phyloP scores from a whole-genome alignment of 2,113 vertebrate species.

The Passer montanus region DNA sequence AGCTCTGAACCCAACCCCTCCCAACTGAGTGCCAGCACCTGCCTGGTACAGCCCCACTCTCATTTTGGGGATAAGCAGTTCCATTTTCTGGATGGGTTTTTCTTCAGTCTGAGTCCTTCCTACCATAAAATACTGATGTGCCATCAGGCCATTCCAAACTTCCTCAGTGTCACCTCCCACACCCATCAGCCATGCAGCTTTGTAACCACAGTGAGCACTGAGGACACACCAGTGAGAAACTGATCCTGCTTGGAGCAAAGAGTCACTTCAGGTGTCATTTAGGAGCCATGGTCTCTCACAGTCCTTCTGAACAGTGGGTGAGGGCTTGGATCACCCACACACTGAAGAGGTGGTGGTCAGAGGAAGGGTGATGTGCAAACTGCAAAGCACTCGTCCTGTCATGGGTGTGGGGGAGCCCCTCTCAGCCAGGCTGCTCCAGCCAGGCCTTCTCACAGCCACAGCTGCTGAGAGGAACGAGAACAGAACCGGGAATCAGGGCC shows the following conservation, averaged over 20 bases:
- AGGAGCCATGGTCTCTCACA: not conserved
- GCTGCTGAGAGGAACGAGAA: not conserved
- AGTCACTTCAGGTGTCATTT: not conserved
- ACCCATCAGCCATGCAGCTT: not conserved
- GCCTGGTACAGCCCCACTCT: not conserved
- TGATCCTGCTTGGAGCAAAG: not conserved
- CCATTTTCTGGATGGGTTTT: not conserved
- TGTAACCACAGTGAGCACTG: not conserved
- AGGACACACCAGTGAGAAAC: not conserved
- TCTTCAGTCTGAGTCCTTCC: not conserved
- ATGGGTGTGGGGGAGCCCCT: not conserved
- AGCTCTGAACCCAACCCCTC: not conserved
- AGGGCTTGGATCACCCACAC: not conserved
- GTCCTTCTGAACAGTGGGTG: not conserved
- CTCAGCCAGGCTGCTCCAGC: not conserved
- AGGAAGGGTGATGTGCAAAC: not conserved
- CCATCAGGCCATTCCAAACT: not conserved
- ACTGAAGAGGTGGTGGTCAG: not conserved
- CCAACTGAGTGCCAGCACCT: not conserved
- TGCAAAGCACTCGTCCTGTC: fast-evolving
- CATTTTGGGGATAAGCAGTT: not conserved
- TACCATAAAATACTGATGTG: not conserved
- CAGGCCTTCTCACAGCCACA: not conserved
- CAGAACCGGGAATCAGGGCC: not conserved
- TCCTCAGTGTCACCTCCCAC: not conserved